Conservation (phyloP, 2,797 vertebrate genomes). For the Tenualosa ilisha region DNA sequence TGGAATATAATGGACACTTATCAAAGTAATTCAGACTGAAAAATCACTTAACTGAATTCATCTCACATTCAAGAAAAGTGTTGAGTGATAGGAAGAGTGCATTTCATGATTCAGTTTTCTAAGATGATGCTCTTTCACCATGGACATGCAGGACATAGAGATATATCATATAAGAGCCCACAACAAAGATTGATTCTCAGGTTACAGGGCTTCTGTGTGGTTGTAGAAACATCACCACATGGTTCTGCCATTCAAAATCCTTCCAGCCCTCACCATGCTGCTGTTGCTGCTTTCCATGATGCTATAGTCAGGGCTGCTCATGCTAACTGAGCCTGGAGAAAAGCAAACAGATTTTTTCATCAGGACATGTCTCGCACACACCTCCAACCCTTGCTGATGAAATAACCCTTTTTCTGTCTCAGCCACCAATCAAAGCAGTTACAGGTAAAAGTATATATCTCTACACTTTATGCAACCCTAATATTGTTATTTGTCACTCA, state of each 20-base stretch:
- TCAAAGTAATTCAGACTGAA: too few species aligned
- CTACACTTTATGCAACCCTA: not conserved
- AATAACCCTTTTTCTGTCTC: not conserved
- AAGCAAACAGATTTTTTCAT: not conserved
- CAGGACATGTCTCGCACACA: not conserved
- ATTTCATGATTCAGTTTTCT: too few species aligned
- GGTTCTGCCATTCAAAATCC: not conserved
- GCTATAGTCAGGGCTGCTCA: not conserved
- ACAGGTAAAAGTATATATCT: not conserved
- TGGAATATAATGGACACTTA: too few species aligned
- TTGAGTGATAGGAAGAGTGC: too few species aligned
- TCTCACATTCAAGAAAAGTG: too few species aligned
- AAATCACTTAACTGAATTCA: too few species aligned
- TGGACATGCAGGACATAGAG: too few species aligned
- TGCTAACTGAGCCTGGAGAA: slow-evolving; percentile 25
- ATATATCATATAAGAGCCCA: too few species aligned
- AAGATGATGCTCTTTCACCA: too few species aligned
- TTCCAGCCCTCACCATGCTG: slow-evolving; percentile 24
- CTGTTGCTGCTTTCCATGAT: not conserved
- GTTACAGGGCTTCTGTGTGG: too few species aligned
- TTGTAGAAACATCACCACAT: not conserved
- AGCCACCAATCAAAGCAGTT: not conserved
- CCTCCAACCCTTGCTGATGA: not conserved
- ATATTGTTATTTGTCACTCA: not conserved
- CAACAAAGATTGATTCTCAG: too few species aligned